Evolutionary conservation across 1,140 invertebrate species (phyloP).

Genomic region (Colletes gigas): DNA sequence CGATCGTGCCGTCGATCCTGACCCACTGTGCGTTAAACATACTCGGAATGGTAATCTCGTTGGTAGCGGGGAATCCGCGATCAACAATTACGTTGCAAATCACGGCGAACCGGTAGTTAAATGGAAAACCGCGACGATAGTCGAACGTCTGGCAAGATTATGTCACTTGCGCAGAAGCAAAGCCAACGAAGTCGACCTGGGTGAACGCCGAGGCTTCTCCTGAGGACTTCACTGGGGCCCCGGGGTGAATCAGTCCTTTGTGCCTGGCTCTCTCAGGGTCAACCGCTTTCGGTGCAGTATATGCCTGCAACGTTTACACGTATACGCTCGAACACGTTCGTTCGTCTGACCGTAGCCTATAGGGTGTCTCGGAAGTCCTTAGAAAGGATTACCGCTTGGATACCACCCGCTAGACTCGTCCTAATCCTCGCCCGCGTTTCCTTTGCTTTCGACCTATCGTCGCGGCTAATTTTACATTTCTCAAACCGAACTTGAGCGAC

Average conservation of each 20-base stretch:
- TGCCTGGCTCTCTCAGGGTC: slow-evolving; percentile 79
- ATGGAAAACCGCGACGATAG: background rate
- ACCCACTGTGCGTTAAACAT: background rate
- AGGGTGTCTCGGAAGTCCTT: slow-evolving; percentile 56
- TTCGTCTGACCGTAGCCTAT: slow-evolving; percentile 51
- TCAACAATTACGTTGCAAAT: slow-evolving; percentile 21
- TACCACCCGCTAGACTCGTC: background rate
- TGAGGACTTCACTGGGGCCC: slow-evolving; percentile 62
- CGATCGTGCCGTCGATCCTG: no score
- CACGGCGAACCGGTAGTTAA: background rate
- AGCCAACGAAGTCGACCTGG: slow-evolving; percentile 60
- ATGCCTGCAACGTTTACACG: slow-evolving; percentile 63
- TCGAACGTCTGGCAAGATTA: slow-evolving; percentile 59
- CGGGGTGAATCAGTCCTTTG: slow-evolving; percentile 80
- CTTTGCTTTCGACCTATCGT: background rate
- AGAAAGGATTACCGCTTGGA: background rate
- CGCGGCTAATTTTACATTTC: background rate
- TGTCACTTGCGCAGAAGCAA: slow-evolving; percentile 64
- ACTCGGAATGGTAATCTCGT: no score
- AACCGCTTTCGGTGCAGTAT: slow-evolving; percentile 78
- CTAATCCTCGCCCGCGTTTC: background rate
- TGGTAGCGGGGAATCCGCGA: background rate
- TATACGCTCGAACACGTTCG: slow-evolving; percentile 57
- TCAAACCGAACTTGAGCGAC: background rate
- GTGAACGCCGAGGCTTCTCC: slow-evolving; percentile 50